phyloP scores from a whole-genome alignment of 2,797 vertebrate genomes.

The Enteromius fasciolatus region DNA sequence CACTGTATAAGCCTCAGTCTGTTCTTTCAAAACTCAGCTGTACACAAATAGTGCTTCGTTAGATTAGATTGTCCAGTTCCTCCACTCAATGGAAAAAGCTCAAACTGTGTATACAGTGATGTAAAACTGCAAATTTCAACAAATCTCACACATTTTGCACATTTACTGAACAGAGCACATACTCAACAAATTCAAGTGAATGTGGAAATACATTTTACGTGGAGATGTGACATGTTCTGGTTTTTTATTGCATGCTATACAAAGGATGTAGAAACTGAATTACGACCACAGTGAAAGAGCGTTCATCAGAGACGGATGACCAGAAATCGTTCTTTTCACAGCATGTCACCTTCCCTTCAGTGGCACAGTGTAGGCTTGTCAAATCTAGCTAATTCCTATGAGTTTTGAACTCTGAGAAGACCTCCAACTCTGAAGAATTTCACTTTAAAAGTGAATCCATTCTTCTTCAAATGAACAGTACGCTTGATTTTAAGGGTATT shows the following conservation, averaged over 20 bases:
- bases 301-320: slow-evolving; percentile 68
- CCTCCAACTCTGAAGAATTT: slow-evolving; percentile 48
- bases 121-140: slow-evolving; percentile 67
- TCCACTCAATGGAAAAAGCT: slow-evolving; percentile 75
- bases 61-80: slow-evolving; percentile 79
- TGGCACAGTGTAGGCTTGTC: slow-evolving; percentile 94
- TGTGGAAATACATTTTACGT: slow-evolving; percentile 72
- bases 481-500: slow-evolving; percentile 79
- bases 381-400: slow-evolving; percentile 78
- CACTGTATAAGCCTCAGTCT: slow-evolving; percentile 49
- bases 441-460: slow-evolving; percentile 62
- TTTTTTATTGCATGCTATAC: slow-evolving; percentile 82
- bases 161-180: slow-evolving; percentile 77
- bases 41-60: slow-evolving; percentile 64
- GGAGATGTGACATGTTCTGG: slow-evolving; percentile 65
- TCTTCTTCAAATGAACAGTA: slow-evolving; percentile 71
- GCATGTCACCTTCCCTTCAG: slow-evolving; percentile 83
- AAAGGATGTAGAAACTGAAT: slow-evolving; percentile 78
- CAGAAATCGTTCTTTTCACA: slow-evolving; percentile 76
- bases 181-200: slow-evolving; percentile 74
- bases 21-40: slow-evolving; percentile 53
- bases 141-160: slow-evolving; percentile 78
- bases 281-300: slow-evolving; percentile 69
- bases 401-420: slow-evolving; percentile 66
- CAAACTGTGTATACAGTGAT: slow-evolving; percentile 78